phyloP scores from a whole-genome alignment of 2,888 invertebrate genomes.

The Nineta flava region DNA sequence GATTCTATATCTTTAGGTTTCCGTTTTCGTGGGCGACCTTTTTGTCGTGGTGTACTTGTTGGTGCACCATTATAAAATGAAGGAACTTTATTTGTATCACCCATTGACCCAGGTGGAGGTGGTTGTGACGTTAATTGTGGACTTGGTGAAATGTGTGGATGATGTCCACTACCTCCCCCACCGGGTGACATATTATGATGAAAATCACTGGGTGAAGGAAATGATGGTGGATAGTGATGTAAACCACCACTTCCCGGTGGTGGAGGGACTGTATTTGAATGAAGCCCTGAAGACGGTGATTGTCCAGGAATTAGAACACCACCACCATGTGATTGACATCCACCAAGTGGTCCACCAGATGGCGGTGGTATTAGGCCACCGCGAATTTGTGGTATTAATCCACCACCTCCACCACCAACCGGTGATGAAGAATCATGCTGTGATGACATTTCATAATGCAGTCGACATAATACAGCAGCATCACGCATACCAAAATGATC shows the following conservation, averaged over 20 bases:
- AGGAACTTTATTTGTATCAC: slow-evolving; percentile 26
- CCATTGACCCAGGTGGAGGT: slow-evolving; percentile 27
- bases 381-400: background rate
- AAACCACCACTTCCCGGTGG: slow-evolving; percentile 23
- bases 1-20: slow-evolving; percentile 82
- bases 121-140: slow-evolving; percentile 24
- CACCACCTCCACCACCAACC: slow-evolving; percentile 12
- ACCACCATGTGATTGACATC: slow-evolving; percentile 35
- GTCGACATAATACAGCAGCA: slow-evolving; percentile 73
- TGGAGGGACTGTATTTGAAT: slow-evolving; percentile 21
- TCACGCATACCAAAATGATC: slow-evolving; percentile 90
- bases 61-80: slow-evolving; percentile 38
- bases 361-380: slow-evolving; percentile 21
- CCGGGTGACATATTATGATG: slow-evolving; percentile 21
- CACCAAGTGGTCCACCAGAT: slow-evolving; percentile 23
- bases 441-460: slow-evolving; percentile 43
- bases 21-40: slow-evolving; percentile 83
- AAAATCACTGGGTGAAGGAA: slow-evolving; percentile 33
- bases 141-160: slow-evolving; percentile 26
- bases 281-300: slow-evolving; percentile 27
- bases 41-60: slow-evolving; percentile 67
- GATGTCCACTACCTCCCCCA: slow-evolving; percentile 23
- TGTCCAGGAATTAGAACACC: slow-evolving; percentile 19
- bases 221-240: slow-evolving; percentile 38
- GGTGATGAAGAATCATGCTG: slow-evolving; percentile 17